Base-by-base conservation (phyloP, 2,113 vertebrate species). In the Salvelinus namaycush region DNA sequence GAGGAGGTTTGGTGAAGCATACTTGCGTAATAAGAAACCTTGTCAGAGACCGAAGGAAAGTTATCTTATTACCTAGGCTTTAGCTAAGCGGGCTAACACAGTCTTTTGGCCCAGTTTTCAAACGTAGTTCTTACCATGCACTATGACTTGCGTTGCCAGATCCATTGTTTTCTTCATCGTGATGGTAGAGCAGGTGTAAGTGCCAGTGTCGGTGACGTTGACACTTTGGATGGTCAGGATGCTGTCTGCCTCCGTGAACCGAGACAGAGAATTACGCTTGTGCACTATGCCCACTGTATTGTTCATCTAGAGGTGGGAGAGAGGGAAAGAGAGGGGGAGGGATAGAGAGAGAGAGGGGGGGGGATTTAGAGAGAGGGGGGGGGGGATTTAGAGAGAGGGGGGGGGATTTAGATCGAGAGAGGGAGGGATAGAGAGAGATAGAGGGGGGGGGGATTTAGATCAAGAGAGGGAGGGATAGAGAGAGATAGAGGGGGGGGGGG, bases 131-230 rank as follows among this genome's bases (percentile, higher is more conserved):
- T 4, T 93, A 99, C 98, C 96, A 0, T 99, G 93, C 84, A 99
- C 96, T 0, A 94, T 95, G 91, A 99, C 95, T 2, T 95, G 93
- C 0, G 91, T 95, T 87, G 93, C 93, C 64, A 93, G 89, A 74
- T 89, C 88, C 81, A 92, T 84, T 9, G 80, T 89, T 75, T 84
- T 89, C 8, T 93, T 89, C 5, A 87, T 91, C 0, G 77, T 97
- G 85, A 87, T 93, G 76, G 96, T 95, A 1, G 90, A 93, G 84
- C 98, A 99, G 0, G 86, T 90, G 70, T 99, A 99, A 0, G 79
- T 86, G 13, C 98, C 98, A 18, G 94, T 91, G 90, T 99, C 96
- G 0, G 88, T 90, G 76, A 93, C 91, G 78, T 92, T 96, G 89
- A 96, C 92, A 0, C 92, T 95, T 75, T 89, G 88, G 79, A 99